These are phyloP conservation scores for Bellardia bayeri DNA, from an alignment of 2,888 invertebrate species.

Conservation along the genomic window DNA sequence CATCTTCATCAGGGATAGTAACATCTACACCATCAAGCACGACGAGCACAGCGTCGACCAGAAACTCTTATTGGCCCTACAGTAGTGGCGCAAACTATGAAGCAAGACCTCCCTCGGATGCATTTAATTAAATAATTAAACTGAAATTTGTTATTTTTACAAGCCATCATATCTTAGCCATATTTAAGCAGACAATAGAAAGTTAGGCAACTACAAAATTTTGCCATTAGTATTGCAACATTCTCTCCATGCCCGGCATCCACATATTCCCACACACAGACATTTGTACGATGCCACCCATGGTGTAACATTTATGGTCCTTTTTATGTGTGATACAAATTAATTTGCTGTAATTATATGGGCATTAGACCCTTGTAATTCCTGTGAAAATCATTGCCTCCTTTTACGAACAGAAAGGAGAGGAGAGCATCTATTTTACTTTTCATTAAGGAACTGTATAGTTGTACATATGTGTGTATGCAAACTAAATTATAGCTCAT, in stretches of 20 bases:
- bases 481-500: slow-evolving; percentile 6
- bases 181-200: slow-evolving; percentile 40
- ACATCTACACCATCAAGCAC: slow-evolving; percentile 51
- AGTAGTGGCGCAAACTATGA: slow-evolving; percentile 82
- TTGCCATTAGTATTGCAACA: not conserved
- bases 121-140: slow-evolving; percentile 80
- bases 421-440: not conserved
- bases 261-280: not conserved
- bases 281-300: slow-evolving; percentile 56
- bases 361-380: slow-evolving; percentile 59
- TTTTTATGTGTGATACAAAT: slow-evolving; percentile 55
- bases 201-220: slow-evolving; percentile 17
- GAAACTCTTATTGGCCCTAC: slow-evolving; percentile 85
- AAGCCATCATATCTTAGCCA: slow-evolving; percentile 40
- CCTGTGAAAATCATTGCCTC: slow-evolving; percentile 18
- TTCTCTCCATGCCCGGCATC: slow-evolving; percentile 41
- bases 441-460: slow-evolving; percentile 32
- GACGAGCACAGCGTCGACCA: slow-evolving; percentile 41
- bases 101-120: slow-evolving; percentile 81
- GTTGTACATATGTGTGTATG: slow-evolving; percentile 44
- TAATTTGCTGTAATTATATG: slow-evolving; percentile 57
- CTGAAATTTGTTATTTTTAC: slow-evolving; percentile 48
- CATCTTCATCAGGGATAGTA: slow-evolving; percentile 33
- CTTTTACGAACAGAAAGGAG: not conserved
- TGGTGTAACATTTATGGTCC: slow-evolving; percentile 43